Base-by-base conservation (phyloP, 2,888 invertebrate genomes). In the Cloeon dipterum region DNA sequence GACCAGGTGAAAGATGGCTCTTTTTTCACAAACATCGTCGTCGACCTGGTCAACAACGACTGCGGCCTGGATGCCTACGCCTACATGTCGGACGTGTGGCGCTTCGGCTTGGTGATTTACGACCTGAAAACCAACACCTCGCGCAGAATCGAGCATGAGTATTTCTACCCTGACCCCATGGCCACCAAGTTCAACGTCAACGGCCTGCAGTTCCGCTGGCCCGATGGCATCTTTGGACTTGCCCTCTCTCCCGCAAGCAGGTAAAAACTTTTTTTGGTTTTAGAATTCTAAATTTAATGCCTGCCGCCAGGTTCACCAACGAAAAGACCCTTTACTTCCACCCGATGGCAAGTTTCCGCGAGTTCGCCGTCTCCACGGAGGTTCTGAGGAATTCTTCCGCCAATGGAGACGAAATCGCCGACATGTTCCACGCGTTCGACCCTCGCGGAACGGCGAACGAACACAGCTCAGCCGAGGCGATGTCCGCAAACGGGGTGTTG, bases 21-120 rank as follows among this genome's bases (percentile, higher is more conserved):
- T 1, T 82, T 82, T 20, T 75, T 79, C 46, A 76, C 76, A 1
- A 79, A 76, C 48, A 70, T 83, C 33, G 78, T 72, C 0, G 66
- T 81, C 1, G 82, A 82, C 52, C 78, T 81, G 46, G 77, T 78
- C 20, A 58, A 61, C 1, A 66, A 73, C 42, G 46, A 48, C 20
- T 82, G 82, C 45, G 66, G 69, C 1, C 16, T 33, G 18, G 68
- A 77, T 41, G 68, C 72, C 0, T 79, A 62, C 45, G 81, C 71
- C 0, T 82, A 82, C 47, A 58, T 74, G 1, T 75, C 66, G 0
- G 82, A 36, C 65, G 82, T 82, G 51, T 59, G 82, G 17, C 81
- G 81, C 17, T 82, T 81, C 47, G 82, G 82, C 1, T 58, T 83
- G 17, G 66, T 81, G 0, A 78, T 81, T 0, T 82, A 81, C 50